A percentile compares a stretch with the other conserved stretches of the same genome.
phyloP scores from a whole-genome alignment of 1,140 invertebrate species.

The Neotoxoptera formosana region DNA sequence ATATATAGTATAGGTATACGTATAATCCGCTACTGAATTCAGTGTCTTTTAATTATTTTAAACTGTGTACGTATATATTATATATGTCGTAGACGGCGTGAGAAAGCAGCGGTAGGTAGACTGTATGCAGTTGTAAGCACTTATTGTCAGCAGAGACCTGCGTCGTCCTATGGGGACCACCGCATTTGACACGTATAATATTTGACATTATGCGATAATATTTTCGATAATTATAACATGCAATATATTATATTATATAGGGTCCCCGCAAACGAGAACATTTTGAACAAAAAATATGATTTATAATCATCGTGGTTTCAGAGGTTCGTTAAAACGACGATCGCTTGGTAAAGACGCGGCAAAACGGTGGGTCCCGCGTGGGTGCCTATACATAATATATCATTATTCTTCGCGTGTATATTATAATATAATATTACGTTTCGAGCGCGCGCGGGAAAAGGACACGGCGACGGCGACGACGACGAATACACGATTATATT shows the following conservation, averaged over 20 bases:
- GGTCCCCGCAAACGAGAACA: too few species aligned
- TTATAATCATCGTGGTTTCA: constrained; percentile 17
- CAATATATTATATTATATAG: neutral
- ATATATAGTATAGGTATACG: too few species aligned
- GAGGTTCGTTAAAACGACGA: constrained; percentile 40
- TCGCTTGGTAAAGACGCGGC: neutral
- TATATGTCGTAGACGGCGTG: neutral
- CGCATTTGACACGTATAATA: neutral
- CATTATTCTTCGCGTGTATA: neutral
- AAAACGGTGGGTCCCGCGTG: neutral
- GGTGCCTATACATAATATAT: neutral
- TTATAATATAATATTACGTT: neutral
- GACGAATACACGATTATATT: constrained; percentile 24
- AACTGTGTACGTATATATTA: neutral
- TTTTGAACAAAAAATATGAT: constrained; percentile 3
- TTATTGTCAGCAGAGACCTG: neutral
- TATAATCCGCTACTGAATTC: neutral
- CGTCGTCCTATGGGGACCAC: neutral
- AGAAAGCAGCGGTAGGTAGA: neutral
- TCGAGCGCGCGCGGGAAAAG: neutral
- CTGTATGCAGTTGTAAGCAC: neutral
- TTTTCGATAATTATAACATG: constrained; percentile 30
- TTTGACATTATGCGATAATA: neutral
- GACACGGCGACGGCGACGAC: neutral
- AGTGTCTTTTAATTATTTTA: neutral